Base-by-base conservation (phyloP, 2,888 invertebrate genomes). In the Hyppa rectilinea region DNA sequence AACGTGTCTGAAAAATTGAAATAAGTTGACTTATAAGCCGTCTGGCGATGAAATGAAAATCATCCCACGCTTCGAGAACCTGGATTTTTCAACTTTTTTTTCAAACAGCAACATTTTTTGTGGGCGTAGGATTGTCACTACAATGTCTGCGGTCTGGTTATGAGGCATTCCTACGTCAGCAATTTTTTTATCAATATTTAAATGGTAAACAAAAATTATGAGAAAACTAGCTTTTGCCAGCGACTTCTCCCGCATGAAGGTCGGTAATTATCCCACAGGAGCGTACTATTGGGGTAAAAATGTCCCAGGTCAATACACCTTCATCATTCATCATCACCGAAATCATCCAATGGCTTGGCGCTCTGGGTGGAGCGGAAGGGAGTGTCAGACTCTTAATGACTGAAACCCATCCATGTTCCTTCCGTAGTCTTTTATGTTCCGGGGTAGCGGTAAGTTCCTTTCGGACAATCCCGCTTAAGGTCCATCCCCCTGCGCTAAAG, bases 41-140 rank as follows among this genome's bases (percentile, higher is more conserved):
- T 45, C 56, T 31, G 47, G 40, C 20, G n/a, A 29, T 65, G 23
- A 56, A 49, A 49, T 43, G 23, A 36, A 52, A 7, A 38, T 34
- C 58, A 2, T 52, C 52, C 45, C 53, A 73, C 68, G 67, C 29
- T 20, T 36, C 4, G 34, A n/a, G n/a, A 38, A 38, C n/a, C 23
- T 36, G 34, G 23, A 36, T 9, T 36, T 55, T 34, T 36, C 36
- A 53, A 20, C 23, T n/a, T n/a, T n/a, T n/a, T n/a, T n/a, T n/a
- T n/a, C n/a, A n/a, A n/a, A n/a, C n/a, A n/a, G n/a, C 4, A 5
- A 29, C 14, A 43, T 17, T 23, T 5, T 20, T 20, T 43, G 49
- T 56, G 56, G 56, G 56, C 6, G 56, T 36, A 9, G 12, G 3
- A 23, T 4, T 38, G 75, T 29, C 55, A 40, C 12, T 45, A 26